Percentiles rank a stretch among this genome's conserved stretches.
phyloP scores from a whole-genome alignment of 2,113 vertebrate species.

The Scytalopus superciliaris region DNA sequence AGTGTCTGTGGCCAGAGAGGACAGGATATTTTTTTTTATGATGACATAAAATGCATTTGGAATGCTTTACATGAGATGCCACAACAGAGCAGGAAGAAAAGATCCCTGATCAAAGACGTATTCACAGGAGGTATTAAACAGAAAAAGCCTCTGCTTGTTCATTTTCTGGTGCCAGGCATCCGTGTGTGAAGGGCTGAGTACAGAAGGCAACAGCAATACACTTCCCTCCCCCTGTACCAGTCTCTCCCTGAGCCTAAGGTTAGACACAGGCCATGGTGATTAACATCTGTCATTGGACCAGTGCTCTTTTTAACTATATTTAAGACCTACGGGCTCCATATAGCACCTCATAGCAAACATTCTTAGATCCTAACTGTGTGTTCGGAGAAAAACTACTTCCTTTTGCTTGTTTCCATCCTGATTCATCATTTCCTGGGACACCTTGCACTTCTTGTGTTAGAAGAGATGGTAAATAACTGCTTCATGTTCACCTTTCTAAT shows the following conservation, averaged over 20 bases:
- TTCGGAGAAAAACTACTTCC: not conserved
- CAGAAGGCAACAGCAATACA: not conserved
- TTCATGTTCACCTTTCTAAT: not conserved
- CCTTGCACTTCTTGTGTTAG: not conserved
- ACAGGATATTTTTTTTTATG: conserved; percentile 8
- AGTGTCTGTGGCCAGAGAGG: not conserved
- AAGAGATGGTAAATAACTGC: not conserved
- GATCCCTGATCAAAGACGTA: not conserved
- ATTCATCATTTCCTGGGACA: not conserved
- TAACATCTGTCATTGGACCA: not conserved
- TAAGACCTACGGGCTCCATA: not conserved
- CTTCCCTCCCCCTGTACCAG: not conserved
- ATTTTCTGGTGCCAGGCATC: not conserved
- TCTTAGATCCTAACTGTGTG: not conserved
- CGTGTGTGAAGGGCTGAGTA: not conserved
- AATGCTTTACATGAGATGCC: not conserved
- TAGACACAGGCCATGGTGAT: not conserved
- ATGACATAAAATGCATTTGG: not conserved
- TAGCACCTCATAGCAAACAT: not conserved
- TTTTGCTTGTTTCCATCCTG: not conserved
- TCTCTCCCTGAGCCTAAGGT: not conserved
- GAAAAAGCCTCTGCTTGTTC: not conserved
- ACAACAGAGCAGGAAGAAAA: not conserved
- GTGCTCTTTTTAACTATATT: not conserved
- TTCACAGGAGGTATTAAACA: not conserved